Conservation (phyloP, 2,797 vertebrate species). For the Cyclopterus lumpus region DNA sequence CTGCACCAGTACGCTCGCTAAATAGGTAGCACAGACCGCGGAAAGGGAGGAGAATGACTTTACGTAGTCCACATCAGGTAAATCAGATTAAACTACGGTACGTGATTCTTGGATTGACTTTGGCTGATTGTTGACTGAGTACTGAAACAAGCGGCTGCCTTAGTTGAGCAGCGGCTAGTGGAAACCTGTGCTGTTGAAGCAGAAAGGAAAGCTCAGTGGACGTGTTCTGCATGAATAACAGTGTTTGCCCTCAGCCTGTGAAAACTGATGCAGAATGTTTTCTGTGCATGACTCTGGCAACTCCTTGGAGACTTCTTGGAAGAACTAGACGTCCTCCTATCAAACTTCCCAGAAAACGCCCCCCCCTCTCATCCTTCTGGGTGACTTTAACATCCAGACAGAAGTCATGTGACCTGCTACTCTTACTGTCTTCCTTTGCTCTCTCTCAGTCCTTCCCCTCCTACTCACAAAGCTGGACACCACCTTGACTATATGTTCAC, state of each 20-base stretch:
- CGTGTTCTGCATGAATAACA: conserved; percentile 5
- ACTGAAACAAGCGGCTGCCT: background rate
- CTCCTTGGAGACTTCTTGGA: no score
- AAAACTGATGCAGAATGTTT: background rate
- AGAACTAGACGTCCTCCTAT: no score
- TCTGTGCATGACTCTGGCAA: no score
- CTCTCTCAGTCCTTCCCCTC: no score
- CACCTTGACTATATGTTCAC: no score
- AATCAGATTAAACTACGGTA: background rate
- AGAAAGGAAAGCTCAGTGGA: background rate
- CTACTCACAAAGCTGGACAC: no score
- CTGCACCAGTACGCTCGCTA: background rate
- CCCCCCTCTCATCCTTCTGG: no score
- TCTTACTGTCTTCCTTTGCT: no score
- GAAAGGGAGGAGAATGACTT: background rate
- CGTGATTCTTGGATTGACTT: background rate
- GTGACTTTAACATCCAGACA: no score
- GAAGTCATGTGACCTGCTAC: no score
- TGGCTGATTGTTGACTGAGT: background rate
- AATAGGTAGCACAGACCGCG: background rate
- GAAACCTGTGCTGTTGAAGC: background rate
- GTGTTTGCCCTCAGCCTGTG: background rate
- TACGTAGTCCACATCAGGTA: background rate
- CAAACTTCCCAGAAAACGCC: no score
- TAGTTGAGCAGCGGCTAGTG: background rate